Conservation (phyloP, 2,797 vertebrate genomes). For the Myotis myotis region DNA sequence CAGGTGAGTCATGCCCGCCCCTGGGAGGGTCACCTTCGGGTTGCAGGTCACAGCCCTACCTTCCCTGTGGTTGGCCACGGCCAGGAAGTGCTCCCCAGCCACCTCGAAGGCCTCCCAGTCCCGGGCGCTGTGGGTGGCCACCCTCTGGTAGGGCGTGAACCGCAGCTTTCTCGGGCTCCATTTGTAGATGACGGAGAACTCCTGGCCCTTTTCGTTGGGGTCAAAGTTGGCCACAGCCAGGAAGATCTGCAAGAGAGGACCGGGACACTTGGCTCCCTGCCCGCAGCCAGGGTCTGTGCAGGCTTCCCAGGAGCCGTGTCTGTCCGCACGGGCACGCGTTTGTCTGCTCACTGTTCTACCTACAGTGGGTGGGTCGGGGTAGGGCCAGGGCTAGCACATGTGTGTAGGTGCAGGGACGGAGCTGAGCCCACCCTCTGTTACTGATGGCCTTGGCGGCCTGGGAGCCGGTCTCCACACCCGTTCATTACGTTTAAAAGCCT, state of each 20-base stretch:
- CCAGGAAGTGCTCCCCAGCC: conserved; percentile 91
- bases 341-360: not conserved
- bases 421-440: accelerated
- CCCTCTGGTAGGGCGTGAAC: conserved; percentile 91
- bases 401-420: not conserved
- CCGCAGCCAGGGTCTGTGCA: too few species aligned
- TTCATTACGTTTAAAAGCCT: accelerated
- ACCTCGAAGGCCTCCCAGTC: conserved; percentile 98
- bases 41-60: conserved; percentile 82
- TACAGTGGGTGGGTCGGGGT: accelerated
- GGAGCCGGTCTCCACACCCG: accelerated
- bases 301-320: too few species aligned
- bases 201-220: conserved; percentile 82
- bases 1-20: accelerated
- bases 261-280: not conserved
- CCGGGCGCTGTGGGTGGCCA: conserved; percentile 93
- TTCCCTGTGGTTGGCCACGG: conserved; percentile 97
- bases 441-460: accelerated
- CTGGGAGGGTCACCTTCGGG: not conserved
- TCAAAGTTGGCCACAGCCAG: conserved; percentile 95
- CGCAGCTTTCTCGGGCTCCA: conserved; percentile 91
- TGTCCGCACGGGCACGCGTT: accelerated
- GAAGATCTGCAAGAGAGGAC: conserved; percentile 87
- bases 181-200: conserved; percentile 95
- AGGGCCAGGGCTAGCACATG: not conserved